Evolutionary conservation across 2,113 vertebrate species (phyloP).

Genomic region (Xiphophorus hellerii): DNA sequence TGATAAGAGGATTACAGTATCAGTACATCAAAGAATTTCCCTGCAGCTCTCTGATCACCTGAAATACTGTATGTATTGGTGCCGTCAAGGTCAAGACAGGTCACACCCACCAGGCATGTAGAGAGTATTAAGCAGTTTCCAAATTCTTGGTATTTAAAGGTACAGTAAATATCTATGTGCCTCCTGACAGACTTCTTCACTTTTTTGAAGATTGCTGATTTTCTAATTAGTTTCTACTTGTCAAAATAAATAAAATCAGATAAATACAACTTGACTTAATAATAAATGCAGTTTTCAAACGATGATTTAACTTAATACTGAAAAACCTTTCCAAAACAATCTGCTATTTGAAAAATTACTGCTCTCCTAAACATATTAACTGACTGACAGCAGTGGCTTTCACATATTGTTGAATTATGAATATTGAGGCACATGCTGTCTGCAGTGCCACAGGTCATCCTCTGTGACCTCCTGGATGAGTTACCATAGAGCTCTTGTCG

Average conservation of each 20-base stretch:
- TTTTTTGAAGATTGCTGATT: too few relatives aligned
- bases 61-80: conserved; percentile 9
- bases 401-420: too few relatives aligned
- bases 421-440: too few relatives aligned
- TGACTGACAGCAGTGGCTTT: neutral
- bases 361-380: neutral
- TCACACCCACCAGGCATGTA: neutral
- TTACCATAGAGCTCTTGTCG: too few relatives aligned
- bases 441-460: too few relatives aligned
- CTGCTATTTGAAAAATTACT: neutral
- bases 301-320: neutral
- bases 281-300: neutral
- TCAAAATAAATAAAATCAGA: too few relatives aligned
- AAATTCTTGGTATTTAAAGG: neutral
- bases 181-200: too few relatives aligned
- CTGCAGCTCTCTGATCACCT: conserved; percentile 18
- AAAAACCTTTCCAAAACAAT: neutral
- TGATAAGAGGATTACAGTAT: conserved; percentile 59
- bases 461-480: too few relatives aligned
- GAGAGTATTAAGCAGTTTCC: neutral
- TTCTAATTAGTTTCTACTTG: too few relatives aligned
- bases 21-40: neutral
- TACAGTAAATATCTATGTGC: too few relatives aligned
- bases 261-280: neutral
- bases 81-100: neutral